Conservation (phyloP, 53 echinoderm and acorn worm genomes). For the Paracentrotus lividus region DNA sequence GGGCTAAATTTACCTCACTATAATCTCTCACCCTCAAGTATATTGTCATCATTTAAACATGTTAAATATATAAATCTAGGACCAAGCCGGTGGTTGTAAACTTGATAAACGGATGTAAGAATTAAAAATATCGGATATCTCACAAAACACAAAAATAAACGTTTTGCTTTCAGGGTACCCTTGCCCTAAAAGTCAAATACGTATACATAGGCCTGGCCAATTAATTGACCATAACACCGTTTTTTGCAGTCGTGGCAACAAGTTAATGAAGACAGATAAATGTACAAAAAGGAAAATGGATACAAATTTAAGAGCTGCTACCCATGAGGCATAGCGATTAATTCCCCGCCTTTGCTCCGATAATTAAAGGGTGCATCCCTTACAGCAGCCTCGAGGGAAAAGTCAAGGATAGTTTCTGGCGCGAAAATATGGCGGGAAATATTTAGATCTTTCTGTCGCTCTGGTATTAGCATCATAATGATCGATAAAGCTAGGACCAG, state of each 20-base stretch:
- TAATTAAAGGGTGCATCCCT: background rate
- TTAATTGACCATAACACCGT: background rate
- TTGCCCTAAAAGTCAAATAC: background rate
- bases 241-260: background rate
- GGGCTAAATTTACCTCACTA: background rate
- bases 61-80: background rate
- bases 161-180: background rate
- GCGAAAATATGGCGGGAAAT: background rate
- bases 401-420: background rate
- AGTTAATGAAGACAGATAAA: background rate
- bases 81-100: background rate
- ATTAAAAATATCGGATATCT: background rate
- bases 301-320: background rate
- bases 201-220: background rate
- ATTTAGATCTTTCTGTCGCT: conserved; percentile 8
- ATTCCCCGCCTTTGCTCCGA: background rate
- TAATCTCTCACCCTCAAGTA: background rate
- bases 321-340: background rate
- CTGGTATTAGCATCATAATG: background rate
- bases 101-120: background rate
- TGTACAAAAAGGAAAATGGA: background rate
- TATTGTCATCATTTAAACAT: background rate
- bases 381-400: background rate
- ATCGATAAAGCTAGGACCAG: background rate
- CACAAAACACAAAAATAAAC: background rate